Base-by-base conservation (phyloP, 2,888 invertebrate genomes). In the Maniola hyperantus region DNA sequence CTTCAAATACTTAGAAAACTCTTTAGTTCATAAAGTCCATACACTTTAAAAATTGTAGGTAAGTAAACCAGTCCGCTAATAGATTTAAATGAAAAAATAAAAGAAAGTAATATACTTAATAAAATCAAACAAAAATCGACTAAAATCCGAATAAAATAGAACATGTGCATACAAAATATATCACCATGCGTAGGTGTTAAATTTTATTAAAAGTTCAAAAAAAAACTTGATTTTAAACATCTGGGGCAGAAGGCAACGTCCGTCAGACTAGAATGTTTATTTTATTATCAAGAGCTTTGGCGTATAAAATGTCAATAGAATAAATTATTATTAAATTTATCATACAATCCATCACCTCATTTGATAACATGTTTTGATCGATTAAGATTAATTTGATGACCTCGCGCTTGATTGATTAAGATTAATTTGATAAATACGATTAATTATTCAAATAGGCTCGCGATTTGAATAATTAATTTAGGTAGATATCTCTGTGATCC, bases 351-450 rank as follows among this genome's bases (percentile, higher is more conserved):
- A 61, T 61, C 61, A 51, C 4, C 13, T 36, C 6, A 13, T 11
- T 42, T 50, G 39, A 48, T 61, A 34, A 13, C 18, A 20, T 11
- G 50, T 61, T 61, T 51, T 61, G 61, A 61, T 61, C 50, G 50
- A 61, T 34, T 50, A 18, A 33, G 59, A 48, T 57, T 57, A 42
- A 57, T 57, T 57, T 20, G 13, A 11, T 26, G 13, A 51, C 5
- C n/a, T 26, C 26, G 26, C 4, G 26, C 26, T 26, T 26, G 26
- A 26, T 26, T 26, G 26, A 26, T 26, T 26, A 26, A 26, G 26
- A 26, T 26, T 26, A n/a, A n/a, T n/a, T 11, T 5, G n/a, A 2
- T 1, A 15, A 7, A n/a, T n/a, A 36, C 15, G 20, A 39, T 42
- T 34, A 36, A 61, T 36, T 33, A 60, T 59, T 59, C 13, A 15